A percentile compares a stretch with the other conserved stretches of the same genome.
Conservation (phyloP, 2,888 invertebrate genomes). For the Eupithecia subfuscata region DNA sequence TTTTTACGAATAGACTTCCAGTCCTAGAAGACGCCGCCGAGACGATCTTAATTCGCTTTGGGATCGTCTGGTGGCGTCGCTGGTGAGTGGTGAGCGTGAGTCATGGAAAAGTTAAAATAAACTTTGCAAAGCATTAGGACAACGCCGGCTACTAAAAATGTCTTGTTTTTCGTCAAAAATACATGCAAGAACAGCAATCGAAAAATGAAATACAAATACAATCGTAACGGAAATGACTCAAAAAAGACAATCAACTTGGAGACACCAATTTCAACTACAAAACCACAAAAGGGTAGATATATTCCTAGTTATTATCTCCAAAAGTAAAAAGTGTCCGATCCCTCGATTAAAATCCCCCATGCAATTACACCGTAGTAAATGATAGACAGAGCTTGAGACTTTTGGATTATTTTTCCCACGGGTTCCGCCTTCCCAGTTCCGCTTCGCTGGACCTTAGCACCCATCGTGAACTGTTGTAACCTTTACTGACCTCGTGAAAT, state of each 20-base stretch:
- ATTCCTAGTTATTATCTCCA: background rate
- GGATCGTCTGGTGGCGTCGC: too few species aligned
- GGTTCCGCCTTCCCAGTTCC: slow-evolving; percentile 10
- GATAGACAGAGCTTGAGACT: background rate
- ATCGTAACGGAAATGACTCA: background rate
- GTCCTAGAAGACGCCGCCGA: too few species aligned
- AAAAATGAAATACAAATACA: background rate
- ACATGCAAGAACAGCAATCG: too few species aligned
- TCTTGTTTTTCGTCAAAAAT: too few species aligned
- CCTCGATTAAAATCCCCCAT: background rate
- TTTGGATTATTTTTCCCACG: slow-evolving; percentile 15
- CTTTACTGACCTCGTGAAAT: background rate
- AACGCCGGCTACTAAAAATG: too few species aligned
- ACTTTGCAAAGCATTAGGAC: too few species aligned
- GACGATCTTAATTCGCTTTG: too few species aligned
- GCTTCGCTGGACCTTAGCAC: slow-evolving; percentile 15
- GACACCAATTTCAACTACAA: background rate
- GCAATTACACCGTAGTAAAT: background rate
- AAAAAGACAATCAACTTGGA: background rate
- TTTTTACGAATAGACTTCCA: too few species aligned
- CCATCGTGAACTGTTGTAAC: background rate
- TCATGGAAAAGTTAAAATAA: too few species aligned
- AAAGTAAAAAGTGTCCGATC: slow-evolving; percentile 1
- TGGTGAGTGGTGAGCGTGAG: too few species aligned
- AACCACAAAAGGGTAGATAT: background rate